These are phyloP conservation scores for Ariolimax columbianus DNA, from an alignment of 2,888 invertebrate species.

Conservation along the genomic window DNA sequence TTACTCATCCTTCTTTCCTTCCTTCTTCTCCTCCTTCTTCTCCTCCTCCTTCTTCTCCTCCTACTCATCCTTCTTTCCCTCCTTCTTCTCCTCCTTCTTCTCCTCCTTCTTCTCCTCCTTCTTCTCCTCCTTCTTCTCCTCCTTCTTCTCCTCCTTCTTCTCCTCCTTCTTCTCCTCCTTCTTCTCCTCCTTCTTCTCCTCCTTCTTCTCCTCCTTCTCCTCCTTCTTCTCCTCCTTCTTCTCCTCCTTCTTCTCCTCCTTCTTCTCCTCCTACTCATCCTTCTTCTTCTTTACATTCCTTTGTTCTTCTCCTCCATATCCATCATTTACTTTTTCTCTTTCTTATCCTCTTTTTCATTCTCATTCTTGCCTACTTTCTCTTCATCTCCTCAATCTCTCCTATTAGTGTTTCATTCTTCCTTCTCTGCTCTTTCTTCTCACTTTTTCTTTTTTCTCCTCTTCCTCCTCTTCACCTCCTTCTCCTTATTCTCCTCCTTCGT, in stretches of 20 bases:
- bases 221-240: too few relatives aligned
- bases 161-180: background rate
- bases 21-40: background rate
- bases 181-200: too few relatives aligned
- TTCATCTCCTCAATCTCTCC: background rate
- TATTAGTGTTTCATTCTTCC: background rate
- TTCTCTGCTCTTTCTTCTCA: background rate
- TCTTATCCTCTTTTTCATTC: background rate
- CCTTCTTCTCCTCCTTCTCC: background rate
- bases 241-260: background rate
- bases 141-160: background rate
- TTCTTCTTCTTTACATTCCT: too few relatives aligned
- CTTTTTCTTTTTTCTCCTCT: background rate
- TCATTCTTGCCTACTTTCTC: background rate
- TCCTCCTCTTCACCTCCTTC: background rate
- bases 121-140: too few relatives aligned
- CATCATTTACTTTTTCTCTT: background rate
- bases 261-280: too few relatives aligned
- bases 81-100: background rate
- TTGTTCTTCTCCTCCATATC: too few relatives aligned
- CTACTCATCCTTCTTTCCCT: too few relatives aligned
- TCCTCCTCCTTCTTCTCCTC: too few relatives aligned
- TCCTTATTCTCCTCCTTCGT: too few relatives aligned
- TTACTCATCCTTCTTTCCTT: background rate
- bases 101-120: background rate